Evolutionary conservation across 2,888 invertebrate genomes (phyloP).

Genomic region (Drosophila neonasuta): DNA sequence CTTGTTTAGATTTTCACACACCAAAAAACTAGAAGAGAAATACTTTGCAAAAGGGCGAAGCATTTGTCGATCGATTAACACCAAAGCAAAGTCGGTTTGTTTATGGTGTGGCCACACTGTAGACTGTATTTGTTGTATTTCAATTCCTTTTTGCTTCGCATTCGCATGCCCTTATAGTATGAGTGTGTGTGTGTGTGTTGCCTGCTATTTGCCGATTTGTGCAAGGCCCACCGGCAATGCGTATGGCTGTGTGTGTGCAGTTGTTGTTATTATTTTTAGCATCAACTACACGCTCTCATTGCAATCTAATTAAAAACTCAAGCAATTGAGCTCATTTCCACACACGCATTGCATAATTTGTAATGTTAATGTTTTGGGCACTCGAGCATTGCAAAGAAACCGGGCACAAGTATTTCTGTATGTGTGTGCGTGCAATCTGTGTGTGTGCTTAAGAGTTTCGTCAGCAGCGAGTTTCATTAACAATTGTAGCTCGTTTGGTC

Average conservation of each 20-base stretch:
- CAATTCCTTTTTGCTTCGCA: conserved; percentile 1
- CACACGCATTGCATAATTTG: conserved; percentile 71
- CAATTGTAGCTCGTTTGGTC: conserved; percentile 27
- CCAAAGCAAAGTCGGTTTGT: conserved; percentile 37
- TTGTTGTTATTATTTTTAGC: conserved; percentile 60
- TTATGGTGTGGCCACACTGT: conserved; percentile 34
- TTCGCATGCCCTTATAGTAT: conserved; percentile 11
- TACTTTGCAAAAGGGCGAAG: conserved; percentile 11
- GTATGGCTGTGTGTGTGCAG: conserved; percentile 14
- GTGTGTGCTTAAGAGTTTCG: conserved; percentile 21
- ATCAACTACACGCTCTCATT: conserved; percentile 52
- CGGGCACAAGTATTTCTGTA: background rate
- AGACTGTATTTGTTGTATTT: conserved; percentile 3
- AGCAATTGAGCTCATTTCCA: conserved; percentile 67
- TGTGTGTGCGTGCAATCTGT: background rate
- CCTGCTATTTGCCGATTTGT: conserved; percentile 15
- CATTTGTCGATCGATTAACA: conserved; percentile 56
- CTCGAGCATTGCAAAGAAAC: conserved; percentile 56
- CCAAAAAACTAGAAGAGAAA: conserved; percentile 33
- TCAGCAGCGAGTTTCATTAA: conserved; percentile 41
- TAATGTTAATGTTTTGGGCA: conserved; percentile 47
- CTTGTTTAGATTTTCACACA: conserved; percentile 63
- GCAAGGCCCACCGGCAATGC: conserved; percentile 38
- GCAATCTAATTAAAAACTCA: conserved; percentile 72
- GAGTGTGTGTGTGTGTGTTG: background rate